Base-by-base conservation (phyloP, 1,140 invertebrate species). In the Bombyx mandarina region DNA sequence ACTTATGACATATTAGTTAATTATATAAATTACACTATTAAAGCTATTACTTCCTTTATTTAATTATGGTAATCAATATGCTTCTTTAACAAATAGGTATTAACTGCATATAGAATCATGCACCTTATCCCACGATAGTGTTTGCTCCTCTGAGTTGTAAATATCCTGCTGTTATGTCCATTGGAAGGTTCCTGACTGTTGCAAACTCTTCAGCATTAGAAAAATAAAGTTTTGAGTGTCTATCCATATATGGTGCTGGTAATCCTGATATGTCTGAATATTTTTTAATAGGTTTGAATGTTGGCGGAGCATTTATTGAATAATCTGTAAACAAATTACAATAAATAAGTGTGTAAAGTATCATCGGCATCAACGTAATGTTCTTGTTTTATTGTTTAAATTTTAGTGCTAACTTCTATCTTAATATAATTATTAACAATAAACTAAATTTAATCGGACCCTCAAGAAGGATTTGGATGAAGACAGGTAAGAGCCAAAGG, bases 211-310 rank as follows among this genome's bases (percentile, higher is more conserved):
- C 95, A 47, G 92, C 89, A 79, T 93, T 94, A 49, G 94, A 92
- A 84, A 93, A 98, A 64, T 93, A 91, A 8, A 98, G 88, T 76
- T 97, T 96, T 8, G 95, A 97, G 73, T 97, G 94, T 22, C 96
- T 94, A 90, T 98, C 96, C 67, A 94, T 94, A 71, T 98, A 98
- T 51, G 93, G 93, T 51, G 96, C 94, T 54, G 92, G 91, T 54
- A 98, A 75, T 1, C 96, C 96, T 66, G 95, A 97, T 56, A 98
- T 93, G 77, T 98, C 97, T 0, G 96, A 98, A 85, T 98, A 98
- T 73, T 97, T 98, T 77, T 97, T 97, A 2, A 94, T 91, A 35
- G 96, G 97, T 79, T 93, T 94, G 67, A 97, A 96, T 57, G 95
- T 95, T 45, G 96, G 96, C 18, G 96, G 96, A 44, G 95, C 95